A percentile compares a stretch with the other conserved stretches of the same genome.
These are phyloP conservation scores for Ammospiza maritima DNA, from an alignment of 2,797 vertebrate genomes.

Conservation along the genomic window DNA sequence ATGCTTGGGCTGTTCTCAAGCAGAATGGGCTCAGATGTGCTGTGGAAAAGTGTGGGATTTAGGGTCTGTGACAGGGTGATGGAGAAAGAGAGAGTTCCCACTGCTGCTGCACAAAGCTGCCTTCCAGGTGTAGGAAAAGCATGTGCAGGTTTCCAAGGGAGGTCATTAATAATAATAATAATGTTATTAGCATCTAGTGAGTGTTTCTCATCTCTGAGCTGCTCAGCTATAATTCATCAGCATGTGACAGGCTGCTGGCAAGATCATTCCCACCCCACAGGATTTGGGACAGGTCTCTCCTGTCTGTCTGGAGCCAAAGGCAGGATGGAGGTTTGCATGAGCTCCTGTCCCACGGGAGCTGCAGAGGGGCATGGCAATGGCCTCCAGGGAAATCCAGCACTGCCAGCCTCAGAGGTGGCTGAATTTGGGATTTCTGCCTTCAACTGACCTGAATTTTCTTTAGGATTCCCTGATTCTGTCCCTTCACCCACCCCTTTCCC, in stretches of 20 bases:
- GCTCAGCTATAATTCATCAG: background rate
- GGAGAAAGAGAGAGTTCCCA: background rate
- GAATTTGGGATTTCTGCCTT: background rate
- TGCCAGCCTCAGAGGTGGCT: background rate
- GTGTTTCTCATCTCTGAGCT: background rate
- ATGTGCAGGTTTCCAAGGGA: background rate
- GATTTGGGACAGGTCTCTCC: slow-evolving; percentile 42
- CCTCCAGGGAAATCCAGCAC: background rate
- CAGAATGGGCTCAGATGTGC: background rate
- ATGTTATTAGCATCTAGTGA: background rate
- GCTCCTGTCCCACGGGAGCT: background rate
- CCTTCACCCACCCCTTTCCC: background rate
- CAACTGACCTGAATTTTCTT: background rate
- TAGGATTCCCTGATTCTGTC: background rate
- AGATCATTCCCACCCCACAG: background rate
- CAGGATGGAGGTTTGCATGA: background rate
- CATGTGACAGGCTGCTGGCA: background rate
- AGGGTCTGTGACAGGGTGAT: background rate
- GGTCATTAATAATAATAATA: background rate
- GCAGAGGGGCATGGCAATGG: accelerated
- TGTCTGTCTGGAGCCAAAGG: background rate
- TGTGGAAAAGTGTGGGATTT: background rate
- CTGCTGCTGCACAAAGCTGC: background rate
- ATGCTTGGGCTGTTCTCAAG: background rate
- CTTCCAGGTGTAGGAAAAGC: background rate